Evolutionary conservation across 2,797 vertebrate species (phyloP).

Genomic region (Coilia nasus): DNA sequence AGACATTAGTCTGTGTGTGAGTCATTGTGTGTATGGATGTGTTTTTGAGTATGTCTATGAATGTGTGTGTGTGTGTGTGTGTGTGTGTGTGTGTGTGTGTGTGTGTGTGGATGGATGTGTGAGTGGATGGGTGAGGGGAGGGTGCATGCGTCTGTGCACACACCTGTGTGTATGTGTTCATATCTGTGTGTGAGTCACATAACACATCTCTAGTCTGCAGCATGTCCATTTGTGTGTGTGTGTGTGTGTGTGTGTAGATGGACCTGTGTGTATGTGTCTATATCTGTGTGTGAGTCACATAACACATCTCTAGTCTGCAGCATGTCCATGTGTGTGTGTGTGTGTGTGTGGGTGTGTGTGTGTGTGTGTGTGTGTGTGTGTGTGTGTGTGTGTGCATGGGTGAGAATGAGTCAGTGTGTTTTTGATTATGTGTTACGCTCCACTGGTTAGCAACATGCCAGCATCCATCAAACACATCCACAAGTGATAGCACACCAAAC

Average conservation of each 20-base stretch:
- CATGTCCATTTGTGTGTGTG: neutral
- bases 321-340: neutral
- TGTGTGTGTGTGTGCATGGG: neutral
- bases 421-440: conserved; percentile 15
- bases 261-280: too few species aligned
- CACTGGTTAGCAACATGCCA: neutral
- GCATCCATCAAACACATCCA: neutral
- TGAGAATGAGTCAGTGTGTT: neutral
- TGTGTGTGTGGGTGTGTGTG: neutral
- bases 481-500: neutral
- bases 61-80: too few species aligned
- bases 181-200: neutral
- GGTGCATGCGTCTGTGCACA: neutral
- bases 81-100: too few species aligned
- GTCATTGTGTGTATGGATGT: too few species aligned
- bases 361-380: neutral
- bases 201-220: neutral
- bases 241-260: neutral
- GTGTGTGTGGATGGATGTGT: too few species aligned
- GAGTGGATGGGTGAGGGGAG: neutral
- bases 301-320: neutral
- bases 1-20: too few species aligned
- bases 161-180: neutral
- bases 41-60: too few species aligned
- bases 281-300: neutral